Conservation (phyloP, 2,888 invertebrate species). For the Myopa testacea region DNA sequence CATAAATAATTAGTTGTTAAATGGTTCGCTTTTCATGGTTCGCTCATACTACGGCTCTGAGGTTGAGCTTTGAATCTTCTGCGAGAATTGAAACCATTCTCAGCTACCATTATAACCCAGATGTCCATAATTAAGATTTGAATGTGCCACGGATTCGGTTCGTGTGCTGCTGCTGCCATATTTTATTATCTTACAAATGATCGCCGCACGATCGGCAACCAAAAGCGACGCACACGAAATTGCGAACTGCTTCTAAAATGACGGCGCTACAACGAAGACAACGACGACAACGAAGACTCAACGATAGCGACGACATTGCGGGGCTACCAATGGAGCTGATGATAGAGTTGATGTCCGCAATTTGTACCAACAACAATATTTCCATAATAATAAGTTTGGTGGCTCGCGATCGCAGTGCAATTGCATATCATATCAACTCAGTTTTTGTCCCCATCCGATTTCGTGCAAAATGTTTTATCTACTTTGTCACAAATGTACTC, state of each 20-base stretch:
- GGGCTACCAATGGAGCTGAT: neutral
- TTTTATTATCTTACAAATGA: slow-evolving; percentile 58
- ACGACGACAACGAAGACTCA: neutral
- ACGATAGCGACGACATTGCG: neutral
- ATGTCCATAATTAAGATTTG: slow-evolving; percentile 33
- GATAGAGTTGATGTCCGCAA: slow-evolving; percentile 32
- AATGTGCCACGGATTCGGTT: slow-evolving; percentile 26
- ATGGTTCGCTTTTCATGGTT: too few species aligned
- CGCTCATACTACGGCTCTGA: too few species aligned
- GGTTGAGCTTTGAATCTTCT: too few species aligned
- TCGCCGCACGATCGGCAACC: slow-evolving; percentile 61
- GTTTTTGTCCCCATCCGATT: neutral
- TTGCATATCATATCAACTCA: neutral
- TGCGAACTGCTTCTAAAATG: slow-evolving; percentile 42
- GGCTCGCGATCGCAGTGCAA: neutral
- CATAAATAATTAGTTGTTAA: too few species aligned
- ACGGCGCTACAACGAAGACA: slow-evolving; percentile 1
- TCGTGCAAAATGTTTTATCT: slow-evolving; percentile 16
- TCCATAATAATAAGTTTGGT: slow-evolving; percentile 10
- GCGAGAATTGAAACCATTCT: too few species aligned
- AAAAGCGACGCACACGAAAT: slow-evolving; percentile 59
- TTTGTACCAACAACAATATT: slow-evolving; percentile 16
- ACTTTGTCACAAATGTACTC: neutral
- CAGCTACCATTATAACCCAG: neutral
- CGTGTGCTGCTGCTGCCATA: slow-evolving; percentile 7